A percentile compares a stretch with the other conserved stretches of the same genome.
Conservation (phyloP, 2,797 vertebrate genomes). For the Meriones psammophilus region DNA sequence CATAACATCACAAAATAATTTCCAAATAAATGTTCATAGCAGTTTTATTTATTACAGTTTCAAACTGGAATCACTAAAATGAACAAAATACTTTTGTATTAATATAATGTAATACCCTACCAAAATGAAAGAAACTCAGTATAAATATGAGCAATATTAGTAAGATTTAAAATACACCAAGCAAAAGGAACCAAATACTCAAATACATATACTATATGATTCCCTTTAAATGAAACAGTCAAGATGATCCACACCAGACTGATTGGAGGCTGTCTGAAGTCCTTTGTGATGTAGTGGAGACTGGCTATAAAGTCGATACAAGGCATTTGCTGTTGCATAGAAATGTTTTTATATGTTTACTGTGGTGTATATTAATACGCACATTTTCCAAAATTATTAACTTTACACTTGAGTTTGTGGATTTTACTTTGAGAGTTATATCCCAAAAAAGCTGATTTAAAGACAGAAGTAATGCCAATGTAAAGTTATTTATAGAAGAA, state of each 20-base stretch:
- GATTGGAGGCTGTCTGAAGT: not conserved
- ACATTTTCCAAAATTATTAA: slow-evolving; percentile 58
- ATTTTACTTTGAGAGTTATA: slow-evolving; percentile 46
- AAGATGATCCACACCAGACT: not conserved
- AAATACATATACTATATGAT: not conserved
- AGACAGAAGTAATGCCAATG: not conserved
- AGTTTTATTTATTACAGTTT: slow-evolving; percentile 56
- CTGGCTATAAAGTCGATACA: slow-evolving; percentile 1
- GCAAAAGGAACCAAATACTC: slow-evolving; percentile 16
- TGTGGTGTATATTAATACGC: not conserved
- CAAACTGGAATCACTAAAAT: slow-evolving; percentile 40
- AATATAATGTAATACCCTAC: not conserved
- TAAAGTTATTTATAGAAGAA: slow-evolving; percentile 6
- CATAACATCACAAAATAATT: slow-evolving; percentile 22
- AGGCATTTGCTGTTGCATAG: not conserved
- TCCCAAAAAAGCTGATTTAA: not conserved
- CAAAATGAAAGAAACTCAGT: not conserved
- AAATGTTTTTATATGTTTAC: slow-evolving; percentile 8
- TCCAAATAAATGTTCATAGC: slow-evolving; percentile 34
- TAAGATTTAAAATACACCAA: slow-evolving; percentile 35
- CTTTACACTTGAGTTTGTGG: not conserved
- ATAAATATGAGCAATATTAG: not conserved
- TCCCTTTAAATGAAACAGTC: slow-evolving; percentile 29
- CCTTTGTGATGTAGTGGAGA: not conserved
- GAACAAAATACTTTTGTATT: slow-evolving; percentile 34